Conservation (phyloP, 2,113 vertebrate species). For the Pterocles orientalis region DNA sequence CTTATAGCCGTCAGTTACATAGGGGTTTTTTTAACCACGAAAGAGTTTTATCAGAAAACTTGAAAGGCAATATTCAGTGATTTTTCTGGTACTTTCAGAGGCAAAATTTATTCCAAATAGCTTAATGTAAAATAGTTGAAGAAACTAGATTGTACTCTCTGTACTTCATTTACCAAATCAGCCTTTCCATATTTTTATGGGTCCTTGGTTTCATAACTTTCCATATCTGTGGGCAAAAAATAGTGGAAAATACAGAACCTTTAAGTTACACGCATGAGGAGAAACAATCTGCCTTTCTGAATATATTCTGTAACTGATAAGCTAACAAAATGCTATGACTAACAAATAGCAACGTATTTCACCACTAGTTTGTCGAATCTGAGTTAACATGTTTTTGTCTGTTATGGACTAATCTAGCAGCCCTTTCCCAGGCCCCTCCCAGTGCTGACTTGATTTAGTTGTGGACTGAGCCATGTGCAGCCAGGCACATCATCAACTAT, state of each 20-base stretch:
- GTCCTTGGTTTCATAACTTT: background rate
- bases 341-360: background rate
- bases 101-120: background rate
- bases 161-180: background rate
- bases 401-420: background rate
- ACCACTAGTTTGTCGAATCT: background rate
- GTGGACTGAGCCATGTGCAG: background rate
- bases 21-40: background rate
- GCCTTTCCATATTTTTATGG: background rate
- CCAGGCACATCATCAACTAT: background rate
- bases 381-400: background rate
- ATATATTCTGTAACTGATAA: background rate
- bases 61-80: background rate
- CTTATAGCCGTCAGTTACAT: background rate
- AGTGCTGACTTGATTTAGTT: background rate
- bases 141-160: background rate
- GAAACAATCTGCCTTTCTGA: background rate
- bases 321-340: background rate
- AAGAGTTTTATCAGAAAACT: background rate
- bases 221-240: background rate
- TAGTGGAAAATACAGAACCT: background rate
- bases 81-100: background rate
- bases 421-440: background rate
- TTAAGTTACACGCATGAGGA: background rate
- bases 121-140: background rate